Evolutionary conservation across 2,888 invertebrate genomes (phyloP), one percentile per base, ranked within the genome.

Genomic region (Plusia festucae): DNA sequence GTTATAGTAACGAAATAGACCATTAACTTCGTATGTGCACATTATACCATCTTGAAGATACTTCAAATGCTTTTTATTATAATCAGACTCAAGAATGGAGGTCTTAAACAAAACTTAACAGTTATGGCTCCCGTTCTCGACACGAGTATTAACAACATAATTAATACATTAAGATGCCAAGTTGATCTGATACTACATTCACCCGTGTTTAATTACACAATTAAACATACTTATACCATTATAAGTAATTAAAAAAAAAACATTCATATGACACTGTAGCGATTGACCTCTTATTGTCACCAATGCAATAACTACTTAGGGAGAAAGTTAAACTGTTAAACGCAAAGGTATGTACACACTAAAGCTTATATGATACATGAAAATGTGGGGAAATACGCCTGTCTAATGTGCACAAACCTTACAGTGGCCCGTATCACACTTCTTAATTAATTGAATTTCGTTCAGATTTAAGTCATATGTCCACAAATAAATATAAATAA

Each of bases 271-370:
- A 93, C 91, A 92, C 90, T 84, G 86, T 87, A 84, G 83, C 84
- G 85, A 88, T 89, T 88, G 88, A 90, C 89, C 86, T 76, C 79
- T 90, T 87, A 91, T 88, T 90, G 89, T 91, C 90, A 88, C 79
- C 80, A 82, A 83, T 82, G 73, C 73, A 73, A 73, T 73, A 77
- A 76, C 66, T 77, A 74, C 51, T 61, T 65, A 72, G 54, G 64
- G 68, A 68, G 71, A 61, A 64, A 75, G 66, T 53, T 76, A 56
- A 68, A 68, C 63, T 55, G 65, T 68, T 78, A 73, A 79, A 78
- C 61, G 78, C 72, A 75, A 79, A 85, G 82, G 81, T 84, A 82
- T 85, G 86, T 87, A 87, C 89, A 88, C 84, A 85, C 74, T 80
- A 83, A 78, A 79, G 76, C 61, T 70, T 75, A 74, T 77, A 75